Percentiles rank a stretch among this genome's conserved stretches.
Evolutionary conservation across 2,113 vertebrate species (phyloP).

Genomic region (Gadus chalcogrammus): DNA sequence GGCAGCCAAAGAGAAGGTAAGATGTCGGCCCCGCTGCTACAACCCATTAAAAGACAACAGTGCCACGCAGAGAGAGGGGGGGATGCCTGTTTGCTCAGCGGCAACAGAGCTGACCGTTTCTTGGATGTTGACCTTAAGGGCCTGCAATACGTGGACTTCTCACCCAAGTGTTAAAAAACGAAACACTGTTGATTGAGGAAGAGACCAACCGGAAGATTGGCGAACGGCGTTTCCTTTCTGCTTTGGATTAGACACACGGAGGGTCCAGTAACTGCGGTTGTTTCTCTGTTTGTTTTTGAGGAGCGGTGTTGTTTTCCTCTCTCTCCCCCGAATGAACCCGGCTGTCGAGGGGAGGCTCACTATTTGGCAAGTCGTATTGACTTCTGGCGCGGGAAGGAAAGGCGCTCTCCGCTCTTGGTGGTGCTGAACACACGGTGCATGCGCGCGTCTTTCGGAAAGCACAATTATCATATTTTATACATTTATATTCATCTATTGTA

Average conservation of each 20-base stretch:
- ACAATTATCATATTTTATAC: too few species aligned
- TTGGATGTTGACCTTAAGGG: too few species aligned
- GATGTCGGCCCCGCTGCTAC: background rate
- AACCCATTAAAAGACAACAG: background rate
- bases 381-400: slow-evolving; percentile 9
- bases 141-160: too few species aligned
- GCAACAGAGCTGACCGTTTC: too few species aligned
- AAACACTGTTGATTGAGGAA: too few species aligned
- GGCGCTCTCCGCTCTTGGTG: slow-evolving; percentile 65
- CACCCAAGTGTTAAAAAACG: too few species aligned
- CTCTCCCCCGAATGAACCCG: slow-evolving; percentile 22
- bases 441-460: background rate
- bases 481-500: too few species aligned
- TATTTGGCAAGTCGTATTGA: slow-evolving; percentile 25
- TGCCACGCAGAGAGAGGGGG: slow-evolving; percentile 17
- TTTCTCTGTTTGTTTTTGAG: background rate
- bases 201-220: too few species aligned
- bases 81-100: too few species aligned
- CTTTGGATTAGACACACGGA: background rate
- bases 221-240: slow-evolving; percentile 6
- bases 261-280: background rate
- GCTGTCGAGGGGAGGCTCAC: slow-evolving; percentile 55
- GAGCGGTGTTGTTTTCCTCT: slow-evolving; percentile 1
- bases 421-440: slow-evolving; percentile 66
- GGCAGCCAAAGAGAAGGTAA: slow-evolving; percentile 73